phyloP scores from a whole-genome alignment of 2,113 vertebrate species.

The Pyrgilauda ruficollis region DNA sequence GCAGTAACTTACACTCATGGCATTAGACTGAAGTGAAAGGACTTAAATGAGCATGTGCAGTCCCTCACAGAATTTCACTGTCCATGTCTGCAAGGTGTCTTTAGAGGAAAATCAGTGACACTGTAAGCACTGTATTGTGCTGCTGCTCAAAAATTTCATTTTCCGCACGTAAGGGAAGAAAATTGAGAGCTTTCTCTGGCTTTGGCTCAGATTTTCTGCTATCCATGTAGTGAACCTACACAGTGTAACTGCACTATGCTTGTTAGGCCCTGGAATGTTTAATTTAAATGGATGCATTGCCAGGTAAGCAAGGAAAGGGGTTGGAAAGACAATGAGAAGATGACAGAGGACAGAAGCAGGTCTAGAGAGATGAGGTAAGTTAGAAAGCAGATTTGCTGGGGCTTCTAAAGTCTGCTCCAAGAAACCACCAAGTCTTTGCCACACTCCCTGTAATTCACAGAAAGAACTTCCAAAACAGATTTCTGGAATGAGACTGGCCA shows the following conservation, averaged over 20 bases:
- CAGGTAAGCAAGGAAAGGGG: slow-evolving; percentile 19
- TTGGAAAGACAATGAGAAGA: slow-evolving; percentile 13
- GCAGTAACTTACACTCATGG: neutral
- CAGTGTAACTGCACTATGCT: neutral
- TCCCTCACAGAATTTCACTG: neutral
- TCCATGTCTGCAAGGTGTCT: neutral
- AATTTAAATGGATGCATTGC: neutral
- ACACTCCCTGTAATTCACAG: neutral
- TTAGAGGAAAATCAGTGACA: neutral
- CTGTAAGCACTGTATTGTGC: neutral
- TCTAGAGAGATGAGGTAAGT: neutral
- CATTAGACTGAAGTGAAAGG: neutral
- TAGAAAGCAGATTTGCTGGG: neutral
- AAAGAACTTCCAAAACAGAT: neutral
- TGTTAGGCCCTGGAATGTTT: neutral
- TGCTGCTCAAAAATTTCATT: neutral
- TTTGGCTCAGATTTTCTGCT: neutral
- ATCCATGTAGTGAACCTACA: neutral
- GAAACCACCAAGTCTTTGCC: neutral
- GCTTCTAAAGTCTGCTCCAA: neutral
- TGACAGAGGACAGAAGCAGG: slow-evolving; percentile 34
- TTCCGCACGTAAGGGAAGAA: neutral
- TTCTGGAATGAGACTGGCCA: neutral
- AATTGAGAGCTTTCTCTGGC: neutral
- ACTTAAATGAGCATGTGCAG: neutral